Evolutionary conservation across 2,888 invertebrate genomes (phyloP).

Genomic region (Neoascia interrupta): DNA sequence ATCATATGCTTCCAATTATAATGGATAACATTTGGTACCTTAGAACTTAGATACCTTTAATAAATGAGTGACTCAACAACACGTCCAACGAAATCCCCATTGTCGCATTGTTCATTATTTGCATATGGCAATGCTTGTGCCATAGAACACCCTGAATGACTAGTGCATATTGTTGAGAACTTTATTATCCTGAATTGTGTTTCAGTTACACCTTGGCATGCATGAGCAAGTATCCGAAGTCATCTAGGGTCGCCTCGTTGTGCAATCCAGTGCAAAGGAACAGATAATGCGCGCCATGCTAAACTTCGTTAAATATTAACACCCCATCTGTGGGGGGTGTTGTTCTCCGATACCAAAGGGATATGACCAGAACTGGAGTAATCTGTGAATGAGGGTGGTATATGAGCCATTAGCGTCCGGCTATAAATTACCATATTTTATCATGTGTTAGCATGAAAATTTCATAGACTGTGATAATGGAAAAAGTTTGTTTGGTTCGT

Average conservation of each 20-base stretch:
- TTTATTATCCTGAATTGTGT: no score
- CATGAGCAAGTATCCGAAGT: constrained; percentile 38
- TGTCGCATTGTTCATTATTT: no score
- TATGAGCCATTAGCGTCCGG: constrained; percentile 67
- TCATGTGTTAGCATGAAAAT: constrained; percentile 71
- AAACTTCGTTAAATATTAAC: constrained; percentile 60
- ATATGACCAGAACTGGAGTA: neutral
- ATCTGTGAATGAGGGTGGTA: constrained; percentile 17
- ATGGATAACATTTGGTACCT: no score
- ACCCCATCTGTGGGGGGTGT: constrained; percentile 22
- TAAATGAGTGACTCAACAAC: no score
- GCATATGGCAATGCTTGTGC: no score
- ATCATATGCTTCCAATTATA: no score
- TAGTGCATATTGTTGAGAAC: no score
- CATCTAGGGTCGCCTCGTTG: constrained; percentile 7
- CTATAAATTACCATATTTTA: constrained; percentile 71
- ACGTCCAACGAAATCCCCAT: no score
- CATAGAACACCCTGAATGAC: no score
- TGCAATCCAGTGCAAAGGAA: constrained; percentile 27
- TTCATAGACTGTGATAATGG: constrained; percentile 72
- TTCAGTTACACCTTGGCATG: no score
- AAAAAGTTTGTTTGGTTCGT: constrained; percentile 70
- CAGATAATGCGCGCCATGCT: constrained; percentile 37
- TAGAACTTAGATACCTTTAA: no score
- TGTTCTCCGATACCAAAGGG: neutral